A percentile compares a stretch with the other conserved stretches of the same genome.
phyloP scores from a whole-genome alignment of 2,888 invertebrate species.

The Crossocerus cetratus region DNA sequence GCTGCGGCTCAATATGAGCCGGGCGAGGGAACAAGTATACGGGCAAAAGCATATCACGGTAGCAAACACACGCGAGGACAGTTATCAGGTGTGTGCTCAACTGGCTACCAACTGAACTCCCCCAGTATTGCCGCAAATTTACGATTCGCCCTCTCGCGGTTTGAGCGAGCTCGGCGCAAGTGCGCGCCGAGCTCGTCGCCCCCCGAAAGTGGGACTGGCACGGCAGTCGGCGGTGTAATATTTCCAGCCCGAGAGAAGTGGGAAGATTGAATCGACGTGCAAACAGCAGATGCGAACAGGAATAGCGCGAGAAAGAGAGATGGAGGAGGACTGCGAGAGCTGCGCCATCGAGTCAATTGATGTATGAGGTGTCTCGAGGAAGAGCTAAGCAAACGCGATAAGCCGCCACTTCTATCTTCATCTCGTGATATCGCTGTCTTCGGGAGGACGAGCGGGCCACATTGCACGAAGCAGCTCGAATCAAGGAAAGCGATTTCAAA shows the following conservation, averaged over 20 bases:
- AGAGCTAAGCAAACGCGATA: conserved; percentile 2
- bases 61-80: too few species aligned
- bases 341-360: not conserved
- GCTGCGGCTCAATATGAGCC: too few species aligned
- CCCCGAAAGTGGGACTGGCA: not conserved
- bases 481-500: not conserved
- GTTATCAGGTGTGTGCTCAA: too few species aligned
- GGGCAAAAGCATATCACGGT: too few species aligned
- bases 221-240: not conserved
- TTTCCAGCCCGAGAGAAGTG: not conserved
- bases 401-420: conserved; percentile 1
- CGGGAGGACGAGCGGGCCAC: not conserved
- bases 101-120: too few species aligned
- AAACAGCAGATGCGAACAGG: not conserved
- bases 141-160: too few species aligned
- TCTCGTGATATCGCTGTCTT: not conserved
- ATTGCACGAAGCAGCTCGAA: not conserved
- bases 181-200: too few species aligned
- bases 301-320: too few species aligned
- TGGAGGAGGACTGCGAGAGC: too few species aligned
- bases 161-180: too few species aligned
- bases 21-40: too few species aligned
- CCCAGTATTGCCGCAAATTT: too few species aligned
- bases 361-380: not conserved
- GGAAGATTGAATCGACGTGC: conserved; percentile 1